Conservation (phyloP, 2,888 invertebrate species). For the Prenolepis imparis region DNA sequence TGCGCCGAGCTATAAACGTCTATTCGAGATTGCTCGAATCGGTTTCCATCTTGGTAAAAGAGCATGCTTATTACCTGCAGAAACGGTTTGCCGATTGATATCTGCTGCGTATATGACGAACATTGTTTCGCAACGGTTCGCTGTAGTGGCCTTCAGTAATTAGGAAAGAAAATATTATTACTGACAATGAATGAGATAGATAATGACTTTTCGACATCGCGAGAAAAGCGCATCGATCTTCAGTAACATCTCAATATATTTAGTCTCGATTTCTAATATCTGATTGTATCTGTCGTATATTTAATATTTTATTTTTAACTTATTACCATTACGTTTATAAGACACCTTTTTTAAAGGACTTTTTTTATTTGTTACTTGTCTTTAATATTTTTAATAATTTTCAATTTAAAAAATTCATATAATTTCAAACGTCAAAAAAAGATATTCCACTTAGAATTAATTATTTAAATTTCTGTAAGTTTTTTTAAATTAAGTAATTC, state of each 20-base stretch:
- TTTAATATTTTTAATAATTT: too few relatives aligned
- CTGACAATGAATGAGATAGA: conserved; percentile 12
- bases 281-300: too few relatives aligned
- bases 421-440: too few relatives aligned
- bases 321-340: too few relatives aligned
- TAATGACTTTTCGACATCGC: not conserved
- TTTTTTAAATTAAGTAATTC: not conserved
- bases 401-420: too few relatives aligned
- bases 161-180: conserved; percentile 58
- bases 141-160: conserved; percentile 67
- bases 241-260: not conserved
- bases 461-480: too few relatives aligned
- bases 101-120: conserved; percentile 67
- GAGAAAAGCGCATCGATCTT: conserved; percentile 34
- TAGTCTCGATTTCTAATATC: not conserved
- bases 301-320: too few relatives aligned
- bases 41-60: conserved; percentile 67
- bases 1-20: conserved; percentile 67
- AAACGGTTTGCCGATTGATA: conserved; percentile 69
- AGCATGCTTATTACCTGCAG: conserved; percentile 71
- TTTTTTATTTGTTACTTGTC: too few relatives aligned
- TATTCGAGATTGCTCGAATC: conserved; percentile 66
- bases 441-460: too few relatives aligned
- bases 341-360: too few relatives aligned
- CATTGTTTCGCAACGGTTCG: conserved; percentile 65